Base-by-base conservation (phyloP, 2,797 vertebrate species). In the Hipposideros larvatus region DNA sequence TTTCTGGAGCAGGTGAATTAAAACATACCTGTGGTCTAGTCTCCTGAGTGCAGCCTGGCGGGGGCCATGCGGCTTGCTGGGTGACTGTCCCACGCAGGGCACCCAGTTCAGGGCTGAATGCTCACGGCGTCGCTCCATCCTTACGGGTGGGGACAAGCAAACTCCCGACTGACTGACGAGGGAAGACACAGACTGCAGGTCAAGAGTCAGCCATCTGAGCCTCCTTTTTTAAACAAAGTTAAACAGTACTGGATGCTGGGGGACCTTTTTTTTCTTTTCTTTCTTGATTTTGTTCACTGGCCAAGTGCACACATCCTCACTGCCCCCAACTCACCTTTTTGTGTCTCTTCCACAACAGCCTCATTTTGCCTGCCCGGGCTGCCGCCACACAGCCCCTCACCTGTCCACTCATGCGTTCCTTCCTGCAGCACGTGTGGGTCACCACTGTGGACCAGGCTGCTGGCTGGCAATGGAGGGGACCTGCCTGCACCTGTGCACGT, bases 51-150 rank as follows among this genome's bases (percentile, higher is more conserved):
- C 8, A 0, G 11, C 1, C 28, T 0, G 55, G 2, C 10, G 10
- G 11, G 0, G 1, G 28, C 2, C 8, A 1, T 6, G 11, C 6
- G 0, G 28, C 34, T 22, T 46, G 51, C 73, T 1, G 5, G 31
- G 26, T 4, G 19, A 21, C 8, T 5, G 0, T 2, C 11, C 14
- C 4, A 1, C 0, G 0, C 1, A 0, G 22, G 51, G 1, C 7
- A 2, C 0, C 2, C 0, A 0, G 13, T 13, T 11, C 0, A 10
- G 26, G 1, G 0, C 9, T 19, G 10, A 37, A 4, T 0, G 0
- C 14, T 6, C 5, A 14, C n/a, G 0, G 1, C 0, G 0, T 7
- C 13, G 2, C 43, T 16, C 1, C 5, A 0, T 22, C 82, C 57
- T n/a, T 28, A 7, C 18, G 0, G 14, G 0, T 0, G 34, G n/a